Percentiles rank a stretch among this genome's conserved stretches.
Conservation (phyloP, 1,140 invertebrate genomes). For the Zaprionus ornatus region DNA sequence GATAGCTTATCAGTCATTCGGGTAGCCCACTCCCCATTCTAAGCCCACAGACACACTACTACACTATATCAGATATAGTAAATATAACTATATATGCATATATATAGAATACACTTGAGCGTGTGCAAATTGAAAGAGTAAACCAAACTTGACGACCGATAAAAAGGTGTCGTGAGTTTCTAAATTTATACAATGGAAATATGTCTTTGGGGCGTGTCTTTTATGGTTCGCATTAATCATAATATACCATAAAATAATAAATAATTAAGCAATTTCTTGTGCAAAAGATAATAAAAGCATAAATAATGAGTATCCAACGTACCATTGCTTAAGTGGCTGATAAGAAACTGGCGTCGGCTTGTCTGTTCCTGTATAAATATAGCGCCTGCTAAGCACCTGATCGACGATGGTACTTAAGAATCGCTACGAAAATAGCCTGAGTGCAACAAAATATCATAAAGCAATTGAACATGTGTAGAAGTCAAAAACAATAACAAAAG, state of each 20-base stretch:
- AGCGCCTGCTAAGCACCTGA: conserved; percentile 21
- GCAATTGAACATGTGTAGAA: neutral
- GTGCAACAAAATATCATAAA: conserved; percentile 11
- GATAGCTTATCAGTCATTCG: conserved; percentile 40
- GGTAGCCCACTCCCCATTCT: neutral
- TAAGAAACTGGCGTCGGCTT: conserved; percentile 30
- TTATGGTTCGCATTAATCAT: neutral
- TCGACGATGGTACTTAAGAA: conserved; percentile 8
- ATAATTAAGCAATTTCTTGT: conserved; percentile 31
- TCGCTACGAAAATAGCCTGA: neutral
- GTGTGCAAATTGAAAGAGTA: conserved; percentile 29
- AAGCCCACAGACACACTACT: neutral
- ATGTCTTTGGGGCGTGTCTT: neutral
- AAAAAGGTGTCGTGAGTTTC: conserved; percentile 7
- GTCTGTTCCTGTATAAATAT: conserved; percentile 25
- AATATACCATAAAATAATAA: conserved; percentile 16
- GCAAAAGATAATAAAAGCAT: conserved; percentile 21
- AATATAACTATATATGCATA: conserved; percentile 9
- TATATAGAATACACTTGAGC: conserved; percentile 1
- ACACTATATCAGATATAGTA: neutral
- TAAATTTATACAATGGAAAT: conserved; percentile 9
- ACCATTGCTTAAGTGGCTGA: conserved; percentile 5
- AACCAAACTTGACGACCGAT: conserved; percentile 20
- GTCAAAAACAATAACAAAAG: conserved; percentile 6
- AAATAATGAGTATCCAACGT: conserved; percentile 17